Conservation (phyloP, 2,888 invertebrate species). For the Pseudanteris insignis region DNA sequence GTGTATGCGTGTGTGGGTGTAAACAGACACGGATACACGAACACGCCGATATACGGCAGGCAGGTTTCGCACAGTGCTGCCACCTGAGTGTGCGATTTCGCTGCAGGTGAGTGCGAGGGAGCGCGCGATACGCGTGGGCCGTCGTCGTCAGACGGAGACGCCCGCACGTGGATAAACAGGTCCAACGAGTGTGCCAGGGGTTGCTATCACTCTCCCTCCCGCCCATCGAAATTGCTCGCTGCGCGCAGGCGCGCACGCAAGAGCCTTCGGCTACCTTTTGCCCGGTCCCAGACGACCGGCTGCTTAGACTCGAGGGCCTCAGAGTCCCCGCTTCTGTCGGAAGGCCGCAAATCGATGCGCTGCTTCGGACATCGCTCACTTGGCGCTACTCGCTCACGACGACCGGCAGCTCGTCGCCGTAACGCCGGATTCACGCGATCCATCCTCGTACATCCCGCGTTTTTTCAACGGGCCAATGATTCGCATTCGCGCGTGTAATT, state of each 20-base stretch:
- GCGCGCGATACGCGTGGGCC: conserved; percentile 18
- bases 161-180: conserved; percentile 44
- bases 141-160: conserved; percentile 15
- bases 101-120: conserved; percentile 44
- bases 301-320: conserved; percentile 48
- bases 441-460: too few relatives aligned
- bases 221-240: conserved; percentile 17
- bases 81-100: conserved; percentile 46
- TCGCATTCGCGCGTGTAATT: conserved; percentile 1
- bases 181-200: conserved; percentile 48
- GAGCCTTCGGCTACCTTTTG: conserved; percentile 48
- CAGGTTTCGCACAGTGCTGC: conserved; percentile 38
- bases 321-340: conserved; percentile 57
- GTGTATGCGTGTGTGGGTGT: too few relatives aligned
- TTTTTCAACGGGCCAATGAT: too few relatives aligned
- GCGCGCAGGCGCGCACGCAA: conserved; percentile 42
- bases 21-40: neutral
- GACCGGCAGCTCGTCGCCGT: conserved; percentile 25
- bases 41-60: conserved; percentile 15
- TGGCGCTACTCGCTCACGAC: conserved; percentile 35
- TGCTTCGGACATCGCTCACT: conserved; percentile 49
- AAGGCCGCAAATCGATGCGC: conserved; percentile 57
- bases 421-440: conserved; percentile 27
- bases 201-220: conserved; percentile 46
- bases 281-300: conserved; percentile 28